These are phyloP conservation scores for Benthosema pterotum DNA, from an alignment of 2,797 vertebrate species.

Conservation along the genomic window DNA sequence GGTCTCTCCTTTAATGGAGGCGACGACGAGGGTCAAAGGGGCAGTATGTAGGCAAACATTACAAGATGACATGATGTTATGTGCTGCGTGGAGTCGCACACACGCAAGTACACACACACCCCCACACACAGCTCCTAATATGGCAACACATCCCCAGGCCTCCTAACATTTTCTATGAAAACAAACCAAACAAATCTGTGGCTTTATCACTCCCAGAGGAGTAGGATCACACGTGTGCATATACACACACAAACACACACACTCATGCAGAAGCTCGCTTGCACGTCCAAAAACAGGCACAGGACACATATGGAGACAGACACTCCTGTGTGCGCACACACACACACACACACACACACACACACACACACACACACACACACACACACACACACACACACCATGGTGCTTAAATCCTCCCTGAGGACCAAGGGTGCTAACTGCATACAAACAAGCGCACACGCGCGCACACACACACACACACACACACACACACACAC, in stretches of 20 bases:
- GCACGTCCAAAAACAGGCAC: neutral
- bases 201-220: slow-evolving; percentile 17
- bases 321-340: slow-evolving; percentile 1
- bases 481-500: slow-evolving; percentile 15
- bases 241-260: neutral
- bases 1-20: too few species aligned
- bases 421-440: too few species aligned
- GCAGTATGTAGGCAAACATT: too few species aligned
- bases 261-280: neutral
- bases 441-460: slow-evolving; percentile 22
- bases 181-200: slow-evolving; percentile 14
- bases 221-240: neutral
- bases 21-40: too few species aligned
- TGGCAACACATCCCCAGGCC: slow-evolving; percentile 65
- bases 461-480: neutral
- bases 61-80: too few species aligned
- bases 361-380: too few species aligned
- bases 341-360: too few species aligned
- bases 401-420: too few species aligned
- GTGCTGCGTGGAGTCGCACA: too few species aligned
- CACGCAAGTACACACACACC: neutral
- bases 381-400: neutral
- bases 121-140: slow-evolving; percentile 41
- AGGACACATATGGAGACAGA: slow-evolving; percentile 11
- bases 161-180: slow-evolving; percentile 19